A percentile compares a stretch with the other conserved stretches of the same genome.
Evolutionary conservation across 2,797 vertebrate genomes (phyloP).

Genomic region (Vultur gryphus): DNA sequence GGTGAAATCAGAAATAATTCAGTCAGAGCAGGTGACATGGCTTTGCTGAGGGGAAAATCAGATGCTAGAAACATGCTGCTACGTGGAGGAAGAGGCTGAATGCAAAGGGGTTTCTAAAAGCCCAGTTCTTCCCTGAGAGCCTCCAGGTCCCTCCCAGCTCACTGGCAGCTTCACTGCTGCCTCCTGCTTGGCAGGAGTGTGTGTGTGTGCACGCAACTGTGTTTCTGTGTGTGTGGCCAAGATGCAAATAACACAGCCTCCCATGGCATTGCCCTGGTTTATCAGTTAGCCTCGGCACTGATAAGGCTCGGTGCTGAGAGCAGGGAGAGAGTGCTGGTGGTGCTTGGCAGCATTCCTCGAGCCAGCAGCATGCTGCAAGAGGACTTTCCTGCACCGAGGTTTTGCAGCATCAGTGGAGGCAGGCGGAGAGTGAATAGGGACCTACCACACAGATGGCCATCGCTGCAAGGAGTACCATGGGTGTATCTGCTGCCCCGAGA

Average conservation of each 20-base stretch:
- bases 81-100: background rate
- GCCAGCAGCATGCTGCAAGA: background rate
- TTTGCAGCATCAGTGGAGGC: background rate
- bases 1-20: background rate
- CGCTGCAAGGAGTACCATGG: fast-evolving
- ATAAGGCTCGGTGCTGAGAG: background rate
- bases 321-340: background rate
- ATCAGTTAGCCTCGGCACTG: background rate
- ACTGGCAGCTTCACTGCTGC: background rate
- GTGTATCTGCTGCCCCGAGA: background rate
- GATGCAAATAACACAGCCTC: background rate
- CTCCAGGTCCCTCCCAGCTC: background rate
- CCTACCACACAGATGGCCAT: background rate
- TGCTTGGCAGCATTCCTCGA: background rate
- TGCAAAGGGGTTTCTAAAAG: background rate
- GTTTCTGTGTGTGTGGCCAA: background rate
- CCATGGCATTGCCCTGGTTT: background rate
- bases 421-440: background rate
- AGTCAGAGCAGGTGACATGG: background rate
- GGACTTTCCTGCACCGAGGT: background rate
- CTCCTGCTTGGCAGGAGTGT: background rate
- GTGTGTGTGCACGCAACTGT: fast-evolving
- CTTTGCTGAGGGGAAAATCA: background rate
- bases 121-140: background rate
- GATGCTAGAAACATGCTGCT: background rate